Base-by-base conservation (phyloP, 2,113 vertebrate species). In the Epinephelus moara region DNA sequence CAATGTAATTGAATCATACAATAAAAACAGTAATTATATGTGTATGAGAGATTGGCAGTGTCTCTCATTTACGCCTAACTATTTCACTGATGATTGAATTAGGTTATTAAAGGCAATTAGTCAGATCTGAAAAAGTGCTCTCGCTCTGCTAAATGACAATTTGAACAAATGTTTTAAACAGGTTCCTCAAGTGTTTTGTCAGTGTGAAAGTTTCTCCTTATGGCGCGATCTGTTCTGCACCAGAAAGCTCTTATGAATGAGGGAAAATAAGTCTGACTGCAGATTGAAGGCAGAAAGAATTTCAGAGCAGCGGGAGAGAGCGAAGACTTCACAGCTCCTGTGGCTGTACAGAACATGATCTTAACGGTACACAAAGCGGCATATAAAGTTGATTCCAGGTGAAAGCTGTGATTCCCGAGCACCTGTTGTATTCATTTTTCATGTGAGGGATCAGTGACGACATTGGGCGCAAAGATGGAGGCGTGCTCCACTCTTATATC, bases 31-130 rank as follows among this genome's bases (percentile, higher is more conserved):
- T 74, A 62, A 67, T 86, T 75, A 59, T 61, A 55, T 18, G 47
- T 27, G 10, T 70, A 70, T 42, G 47, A 53, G 53, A 63, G 49
- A 70, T 49, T 59, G 59, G 18, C 57, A 55, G 14, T n/a, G 59
- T 63, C 40, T 68, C 70, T 78, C 23, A 75, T 83, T 77, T 63
- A 59, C 50, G 75, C 76, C 33, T 69, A 14, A 64, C 4, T 12
- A 8, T 71, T 84, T 75, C 56, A 50, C 47, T 68, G 11, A 25
- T 80, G 71, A 53, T 68, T 9, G 71, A 86, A 71, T 78, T 6
- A 55, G 45, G 3, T 70, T 45, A 70, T 84, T 80, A 78, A 80
- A 86, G 27, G 15, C 12, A 85, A 56, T 84, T 73, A 72, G 61
- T 70, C 55, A 14, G 75, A 61, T 78, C 17, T 30, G 37, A 57